Conservation (phyloP, 2,113 vertebrate species). For the Desmodus rotundus region DNA sequence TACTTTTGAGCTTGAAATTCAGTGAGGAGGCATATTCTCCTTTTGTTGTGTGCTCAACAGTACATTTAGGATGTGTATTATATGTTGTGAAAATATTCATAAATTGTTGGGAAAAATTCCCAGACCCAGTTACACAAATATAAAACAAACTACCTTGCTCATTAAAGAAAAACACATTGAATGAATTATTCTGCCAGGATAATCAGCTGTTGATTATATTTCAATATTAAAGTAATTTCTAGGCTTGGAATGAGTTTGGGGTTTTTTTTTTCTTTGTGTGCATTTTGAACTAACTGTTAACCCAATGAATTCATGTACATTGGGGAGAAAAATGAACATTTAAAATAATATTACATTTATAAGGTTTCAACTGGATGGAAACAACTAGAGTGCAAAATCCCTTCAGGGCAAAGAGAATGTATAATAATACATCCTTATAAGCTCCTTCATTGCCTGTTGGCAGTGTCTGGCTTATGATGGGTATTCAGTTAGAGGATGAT, state of each 20-base stretch:
- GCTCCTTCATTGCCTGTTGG: neutral
- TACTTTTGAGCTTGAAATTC: slow-evolving; percentile 30
- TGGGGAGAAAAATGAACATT: neutral
- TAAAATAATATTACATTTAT: neutral
- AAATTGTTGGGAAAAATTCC: slow-evolving; percentile 33
- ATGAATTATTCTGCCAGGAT: neutral
- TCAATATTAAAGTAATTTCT: slow-evolving; percentile 4
- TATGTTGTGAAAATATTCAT: slow-evolving; percentile 28
- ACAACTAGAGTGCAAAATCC: neutral
- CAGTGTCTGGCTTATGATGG: neutral
- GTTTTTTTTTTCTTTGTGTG: neutral
- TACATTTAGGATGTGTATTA: neutral
- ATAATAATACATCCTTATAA: neutral
- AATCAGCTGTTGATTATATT: slow-evolving; percentile 1
- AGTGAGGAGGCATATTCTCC: neutral
- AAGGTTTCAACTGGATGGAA: neutral
- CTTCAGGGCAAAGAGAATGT: neutral
- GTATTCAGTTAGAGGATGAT: neutral
- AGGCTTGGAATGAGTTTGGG: neutral
- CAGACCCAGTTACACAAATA: slow-evolving; percentile 29
- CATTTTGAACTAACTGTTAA: neutral
- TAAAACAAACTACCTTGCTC: slow-evolving; percentile 21
- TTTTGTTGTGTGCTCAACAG: neutral
- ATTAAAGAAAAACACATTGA: neutral
- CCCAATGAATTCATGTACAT: neutral